Conservation (phyloP, 2,888 invertebrate species). For the Microdon myrmicae region DNA sequence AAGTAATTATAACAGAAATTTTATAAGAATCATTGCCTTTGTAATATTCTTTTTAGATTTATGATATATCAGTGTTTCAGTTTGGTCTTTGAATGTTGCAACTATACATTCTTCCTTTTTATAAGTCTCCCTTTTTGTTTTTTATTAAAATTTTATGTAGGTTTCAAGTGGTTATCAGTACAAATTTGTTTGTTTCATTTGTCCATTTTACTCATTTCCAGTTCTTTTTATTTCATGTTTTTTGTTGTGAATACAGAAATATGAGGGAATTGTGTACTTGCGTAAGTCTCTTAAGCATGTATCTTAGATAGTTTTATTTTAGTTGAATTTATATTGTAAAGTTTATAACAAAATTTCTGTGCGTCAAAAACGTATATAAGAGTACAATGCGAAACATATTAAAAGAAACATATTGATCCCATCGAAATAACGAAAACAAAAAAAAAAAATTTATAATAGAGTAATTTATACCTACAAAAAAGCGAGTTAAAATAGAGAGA, state of each 20-base stretch:
- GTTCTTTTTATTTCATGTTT: conserved; percentile 48
- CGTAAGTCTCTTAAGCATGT: conserved; percentile 32
- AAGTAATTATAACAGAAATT: conserved; percentile 9
- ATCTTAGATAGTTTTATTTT: conserved; percentile 19
- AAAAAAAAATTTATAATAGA: too few species aligned
- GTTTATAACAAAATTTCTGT: conserved; percentile 40
- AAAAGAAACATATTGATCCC: too few species aligned
- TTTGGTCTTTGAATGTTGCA: conserved; percentile 51
- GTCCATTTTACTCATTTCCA: too few species aligned
- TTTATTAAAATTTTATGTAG: too few species aligned
- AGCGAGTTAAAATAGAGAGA: conserved; percentile 39
- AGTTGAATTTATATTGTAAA: conserved; percentile 38
- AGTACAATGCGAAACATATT: conserved; percentile 46
- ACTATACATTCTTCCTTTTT: conserved; percentile 26
- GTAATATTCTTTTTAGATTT: too few species aligned
- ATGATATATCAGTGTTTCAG: conserved; percentile 34
- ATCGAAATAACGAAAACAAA: too few species aligned
- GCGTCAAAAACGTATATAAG: conserved; percentile 45
- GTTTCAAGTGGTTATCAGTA: too few species aligned
- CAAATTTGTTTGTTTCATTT: too few species aligned
- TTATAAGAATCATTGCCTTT: conserved; percentile 48
- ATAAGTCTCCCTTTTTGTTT: conserved; percentile 9
- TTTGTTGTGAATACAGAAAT: too few species aligned
- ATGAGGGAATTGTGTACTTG: too few species aligned
- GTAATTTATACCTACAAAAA: conserved; percentile 40